phyloP scores from a whole-genome alignment of 1,140 invertebrate genomes.

The Harlomillsia oculata region DNA sequence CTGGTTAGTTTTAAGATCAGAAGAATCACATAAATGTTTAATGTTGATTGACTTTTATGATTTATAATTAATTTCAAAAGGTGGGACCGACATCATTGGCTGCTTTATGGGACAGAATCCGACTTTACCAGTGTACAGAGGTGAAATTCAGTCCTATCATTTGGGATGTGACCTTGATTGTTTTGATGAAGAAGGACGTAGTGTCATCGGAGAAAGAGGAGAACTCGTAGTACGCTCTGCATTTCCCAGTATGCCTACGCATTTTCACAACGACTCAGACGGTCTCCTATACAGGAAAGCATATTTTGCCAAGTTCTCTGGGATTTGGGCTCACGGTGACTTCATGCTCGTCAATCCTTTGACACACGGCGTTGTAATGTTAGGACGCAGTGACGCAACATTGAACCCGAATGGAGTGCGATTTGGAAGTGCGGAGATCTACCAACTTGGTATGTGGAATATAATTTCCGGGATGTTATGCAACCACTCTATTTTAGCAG shows the following conservation, averaged over 20 bases:
- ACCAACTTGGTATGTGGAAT: constrained; percentile 45
- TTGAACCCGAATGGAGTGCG: constrained; percentile 54
- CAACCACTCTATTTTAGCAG: too few relatives aligned
- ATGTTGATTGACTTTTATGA: neutral
- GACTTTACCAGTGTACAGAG: constrained; percentile 46
- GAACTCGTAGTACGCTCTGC: constrained; percentile 51
- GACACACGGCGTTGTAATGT: constrained; percentile 50
- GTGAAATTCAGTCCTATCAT: constrained; percentile 48
- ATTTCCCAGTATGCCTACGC: constrained; percentile 52
- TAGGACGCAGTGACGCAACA: constrained; percentile 51
- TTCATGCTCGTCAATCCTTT: constrained; percentile 46
- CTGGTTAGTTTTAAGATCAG: constrained; percentile 38
- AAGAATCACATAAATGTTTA: neutral
- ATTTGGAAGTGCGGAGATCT: constrained; percentile 55
- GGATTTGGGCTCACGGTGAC: constrained; percentile 47
- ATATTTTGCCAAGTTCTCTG: constrained; percentile 45
- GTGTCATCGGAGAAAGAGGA: constrained; percentile 45
- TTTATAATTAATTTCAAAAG: constrained; percentile 37
- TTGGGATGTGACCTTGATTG: constrained; percentile 48
- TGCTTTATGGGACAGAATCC: constrained; percentile 51
- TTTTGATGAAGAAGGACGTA: constrained; percentile 38
- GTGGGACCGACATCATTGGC: constrained; percentile 52
- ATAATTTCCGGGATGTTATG: too few relatives aligned
- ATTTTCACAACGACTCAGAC: constrained; percentile 50
- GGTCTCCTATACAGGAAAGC: constrained; percentile 47